These are phyloP conservation scores for Patella caerulea DNA, from an alignment of 2,888 invertebrate genomes.

Conservation along the genomic window DNA sequence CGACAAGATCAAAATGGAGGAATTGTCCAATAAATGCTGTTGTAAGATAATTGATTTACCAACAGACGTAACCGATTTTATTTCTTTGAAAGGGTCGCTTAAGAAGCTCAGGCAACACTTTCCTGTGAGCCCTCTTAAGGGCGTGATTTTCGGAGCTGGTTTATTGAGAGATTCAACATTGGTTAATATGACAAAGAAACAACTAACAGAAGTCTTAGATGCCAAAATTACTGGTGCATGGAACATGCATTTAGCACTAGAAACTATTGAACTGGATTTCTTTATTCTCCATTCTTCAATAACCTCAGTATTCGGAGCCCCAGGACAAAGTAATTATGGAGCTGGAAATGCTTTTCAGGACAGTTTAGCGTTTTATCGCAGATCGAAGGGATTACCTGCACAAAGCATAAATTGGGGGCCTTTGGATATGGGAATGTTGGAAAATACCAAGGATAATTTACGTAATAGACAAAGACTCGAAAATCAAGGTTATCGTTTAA, in stretches of 20 bases:
- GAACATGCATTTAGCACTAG: slow-evolving; percentile 53
- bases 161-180: slow-evolving; percentile 41
- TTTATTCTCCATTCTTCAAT: slow-evolving; percentile 60
- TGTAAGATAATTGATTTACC: slow-evolving; percentile 37
- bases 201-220: slow-evolving; percentile 37
- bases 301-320: slow-evolving; percentile 50
- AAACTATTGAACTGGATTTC: slow-evolving; percentile 44
- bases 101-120: slow-evolving; percentile 20
- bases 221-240: slow-evolving; percentile 56
- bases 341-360: slow-evolving; percentile 58
- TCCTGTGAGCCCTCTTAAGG: slow-evolving; percentile 33
- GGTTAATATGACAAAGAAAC: slow-evolving; percentile 35
- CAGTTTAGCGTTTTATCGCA: slow-evolving; percentile 48
- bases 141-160: slow-evolving; percentile 57
- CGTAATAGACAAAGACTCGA: background rate
- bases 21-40: slow-evolving; percentile 21
- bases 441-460: background rate
- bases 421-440: slow-evolving; percentile 48
- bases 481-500: background rate
- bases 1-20: slow-evolving; percentile 31
- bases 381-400: slow-evolving; percentile 39
- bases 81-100: slow-evolving; percentile 34
- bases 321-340: slow-evolving; percentile 56
- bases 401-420: slow-evolving; percentile 61
- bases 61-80: slow-evolving; percentile 44